Percentiles rank a stretch among this genome's conserved stretches.
Evolutionary conservation across 2,797 vertebrate genomes (phyloP).

Genomic region (Scleropages formosus): DNA sequence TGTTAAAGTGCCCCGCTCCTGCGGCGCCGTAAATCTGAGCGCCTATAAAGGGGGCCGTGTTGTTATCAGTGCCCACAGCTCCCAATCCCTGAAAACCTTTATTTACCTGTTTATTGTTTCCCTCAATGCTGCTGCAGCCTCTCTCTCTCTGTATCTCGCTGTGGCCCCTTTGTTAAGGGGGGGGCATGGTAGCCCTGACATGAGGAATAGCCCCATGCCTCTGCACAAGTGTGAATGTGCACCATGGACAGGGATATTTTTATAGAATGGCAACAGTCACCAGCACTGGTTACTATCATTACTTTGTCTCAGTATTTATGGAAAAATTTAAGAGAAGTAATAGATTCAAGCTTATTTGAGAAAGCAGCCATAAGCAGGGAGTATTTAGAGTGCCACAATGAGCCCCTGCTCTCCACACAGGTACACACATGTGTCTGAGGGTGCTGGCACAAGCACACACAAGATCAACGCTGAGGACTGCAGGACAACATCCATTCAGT

Average conservation of each 20-base stretch:
- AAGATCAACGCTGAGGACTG: too few species aligned
- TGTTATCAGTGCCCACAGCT: conserved; percentile 70
- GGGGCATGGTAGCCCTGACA: conserved; percentile 6
- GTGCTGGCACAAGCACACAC: not conserved
- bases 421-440: conserved; percentile 4
- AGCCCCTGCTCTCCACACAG: not conserved
- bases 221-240: not conserved
- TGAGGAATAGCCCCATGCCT: conserved; percentile 11
- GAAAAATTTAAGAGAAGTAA: not conserved
- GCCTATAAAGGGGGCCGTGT: conserved; percentile 40
- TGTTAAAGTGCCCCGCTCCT: conserved; percentile 19
- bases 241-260: too few species aligned
- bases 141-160: conserved; percentile 23
- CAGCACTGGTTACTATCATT: too few species aligned
- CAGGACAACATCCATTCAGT: not conserved
- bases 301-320: not conserved
- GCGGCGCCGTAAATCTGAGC: conserved; percentile 64
- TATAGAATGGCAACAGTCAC: too few species aligned
- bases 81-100: conserved; percentile 50
- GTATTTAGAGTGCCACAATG: too few species aligned
- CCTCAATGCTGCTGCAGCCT: conserved; percentile 11
- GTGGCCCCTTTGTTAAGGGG: not conserved
- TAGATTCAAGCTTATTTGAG: too few species aligned
- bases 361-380: too few species aligned
- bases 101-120: conserved; percentile 57